Evolutionary conservation across 92 coral and sea anemone genomes (phyloP), one percentile per base, ranked within the genome.

Genomic region (Pocillopora meandrina): DNA sequence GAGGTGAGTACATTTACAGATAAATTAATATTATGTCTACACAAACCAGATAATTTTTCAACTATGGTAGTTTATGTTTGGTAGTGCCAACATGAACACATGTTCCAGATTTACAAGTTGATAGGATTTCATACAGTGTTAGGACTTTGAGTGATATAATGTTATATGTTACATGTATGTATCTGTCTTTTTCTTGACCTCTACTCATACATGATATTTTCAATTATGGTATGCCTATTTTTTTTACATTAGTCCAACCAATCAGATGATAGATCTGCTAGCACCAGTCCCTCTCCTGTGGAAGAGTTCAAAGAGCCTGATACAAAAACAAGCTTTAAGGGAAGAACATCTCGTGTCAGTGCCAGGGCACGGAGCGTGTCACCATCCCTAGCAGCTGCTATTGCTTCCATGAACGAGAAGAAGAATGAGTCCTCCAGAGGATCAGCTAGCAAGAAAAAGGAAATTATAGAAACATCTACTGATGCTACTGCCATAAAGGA

Each of bases 281-380:
- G 95, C 59, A 93, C 98, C 72, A 94, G 95, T 63, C 98, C 98
- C 26, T 94, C 98, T 8, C 98, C 98, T 12, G 87, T 89, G 61
- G 98, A 94, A 73, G 98, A 94, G 75, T 94, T 94, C 42, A 94
- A 94, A 83, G 98, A 94, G 80, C 98, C 98, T 20, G 95, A 88
- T 61, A 89, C 98, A 8, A 87, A 90, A 76, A 84, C 93, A 23
- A 82, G 89, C 73, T 83, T 83, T 31, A 90, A 90, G 61, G 86
- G 87, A 63, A 89, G 89, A 71, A 76, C 92, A 1, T 88, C 94
- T 4, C 88, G 90, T n/a, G 80, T 88, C 35, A 89, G 93, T 76
- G 82, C 85, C 6, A 82, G 93, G 52, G 90, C 87, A 77, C 83
- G 89, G 47, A 92, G 95, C 56, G 90, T 92, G 14, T 92, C 98